These are phyloP conservation scores for Lepus timidus DNA, from an alignment of 2,113 vertebrate genomes.

Conservation along the genomic window DNA sequence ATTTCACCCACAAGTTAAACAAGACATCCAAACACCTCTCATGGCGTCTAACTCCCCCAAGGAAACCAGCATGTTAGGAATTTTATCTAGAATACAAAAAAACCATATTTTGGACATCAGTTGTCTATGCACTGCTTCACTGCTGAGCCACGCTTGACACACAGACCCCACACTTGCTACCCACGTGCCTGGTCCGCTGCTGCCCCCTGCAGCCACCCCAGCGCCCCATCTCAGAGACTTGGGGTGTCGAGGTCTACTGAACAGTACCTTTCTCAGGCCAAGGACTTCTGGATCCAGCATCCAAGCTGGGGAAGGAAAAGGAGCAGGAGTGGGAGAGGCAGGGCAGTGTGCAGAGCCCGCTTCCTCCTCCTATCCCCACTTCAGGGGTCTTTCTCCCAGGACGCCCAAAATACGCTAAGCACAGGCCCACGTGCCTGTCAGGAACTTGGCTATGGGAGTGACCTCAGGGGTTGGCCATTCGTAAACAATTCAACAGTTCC, in stretches of 20 bases:
- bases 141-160: neutral
- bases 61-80: constrained; percentile 41
- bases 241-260: neutral
- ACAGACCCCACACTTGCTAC: neutral
- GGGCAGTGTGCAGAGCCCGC: neutral
- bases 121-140: neutral
- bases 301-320: neutral
- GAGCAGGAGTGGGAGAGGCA: too few relatives aligned
- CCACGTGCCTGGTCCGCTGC: neutral
- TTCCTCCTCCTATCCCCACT: neutral
- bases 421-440: neutral
- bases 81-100: constrained; percentile 45
- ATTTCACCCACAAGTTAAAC: neutral
- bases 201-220: neutral
- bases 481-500: neutral
- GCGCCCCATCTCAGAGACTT: neutral
- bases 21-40: neutral
- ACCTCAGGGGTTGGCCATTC: neutral
- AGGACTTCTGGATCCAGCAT: neutral
- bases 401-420: neutral
- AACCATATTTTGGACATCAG: constrained; percentile 4
- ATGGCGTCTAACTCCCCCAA: neutral
- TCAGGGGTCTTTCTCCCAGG: neutral
- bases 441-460: neutral
- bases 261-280: neutral